Percentiles rank a stretch among this genome's conserved stretches.
phyloP scores from a whole-genome alignment of 1,140 invertebrate species.

The Cydia splendana region DNA sequence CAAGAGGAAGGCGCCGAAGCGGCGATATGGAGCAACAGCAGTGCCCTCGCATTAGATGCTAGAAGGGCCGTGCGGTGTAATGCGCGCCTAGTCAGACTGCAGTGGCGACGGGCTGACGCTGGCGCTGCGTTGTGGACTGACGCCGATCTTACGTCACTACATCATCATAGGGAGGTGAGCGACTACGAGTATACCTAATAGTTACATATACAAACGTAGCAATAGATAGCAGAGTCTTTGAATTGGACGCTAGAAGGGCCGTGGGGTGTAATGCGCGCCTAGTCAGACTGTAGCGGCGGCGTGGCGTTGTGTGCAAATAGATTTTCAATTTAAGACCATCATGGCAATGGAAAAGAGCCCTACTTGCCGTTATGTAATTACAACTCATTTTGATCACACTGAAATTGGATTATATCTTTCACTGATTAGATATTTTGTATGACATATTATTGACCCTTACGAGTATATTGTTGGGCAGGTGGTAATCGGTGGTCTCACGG shows the following conservation, averaged over 20 bases:
- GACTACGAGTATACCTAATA: not conserved
- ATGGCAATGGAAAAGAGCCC: too few species aligned
- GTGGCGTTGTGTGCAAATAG: constrained; percentile 40
- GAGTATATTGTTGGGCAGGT: constrained; percentile 49
- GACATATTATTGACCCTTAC: not conserved
- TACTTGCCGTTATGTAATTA: too few species aligned
- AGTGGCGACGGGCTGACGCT: constrained; percentile 63
- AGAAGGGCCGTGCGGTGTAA: constrained; percentile 66
- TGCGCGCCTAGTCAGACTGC: constrained; percentile 64
- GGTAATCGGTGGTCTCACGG: constrained; percentile 81
- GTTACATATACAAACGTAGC: constrained; percentile 36
- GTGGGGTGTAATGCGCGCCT: constrained; percentile 67
- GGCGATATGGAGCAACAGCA: constrained; percentile 72
- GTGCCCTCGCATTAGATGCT: constrained; percentile 63
- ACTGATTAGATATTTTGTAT: constrained; percentile 42
- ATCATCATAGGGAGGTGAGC: constrained; percentile 44
- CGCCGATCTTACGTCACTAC: constrained; percentile 66
- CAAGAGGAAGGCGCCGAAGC: constrained; percentile 61
- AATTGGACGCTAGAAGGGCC: constrained; percentile 62
- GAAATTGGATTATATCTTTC: constrained; percentile 1
- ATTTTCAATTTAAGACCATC: too few species aligned
- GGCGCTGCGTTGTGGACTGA: constrained; percentile 57
- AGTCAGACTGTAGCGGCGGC: constrained; percentile 49
- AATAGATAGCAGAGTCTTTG: constrained; percentile 61
- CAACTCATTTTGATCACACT: too few species aligned